Evolutionary conservation across 1,140 invertebrate genomes (phyloP).

Genomic region (Polypedilum vanderplanki): DNA sequence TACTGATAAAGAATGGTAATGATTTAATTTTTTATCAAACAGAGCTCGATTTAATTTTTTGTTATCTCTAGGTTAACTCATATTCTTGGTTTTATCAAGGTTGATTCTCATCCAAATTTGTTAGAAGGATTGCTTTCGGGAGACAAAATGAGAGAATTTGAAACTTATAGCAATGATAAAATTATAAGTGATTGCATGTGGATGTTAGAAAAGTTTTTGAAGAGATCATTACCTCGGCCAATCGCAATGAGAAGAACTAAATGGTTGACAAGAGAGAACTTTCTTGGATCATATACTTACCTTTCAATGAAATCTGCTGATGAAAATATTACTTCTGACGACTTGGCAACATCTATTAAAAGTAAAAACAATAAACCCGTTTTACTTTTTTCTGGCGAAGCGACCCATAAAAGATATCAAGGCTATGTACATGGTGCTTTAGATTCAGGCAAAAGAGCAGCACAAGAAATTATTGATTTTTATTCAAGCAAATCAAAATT

Average conservation of each 20-base stretch:
- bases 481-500: conserved; percentile 31
- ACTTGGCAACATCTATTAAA: conserved; percentile 48
- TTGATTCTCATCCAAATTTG: conserved; percentile 58
- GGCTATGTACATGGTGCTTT: conserved; percentile 76
- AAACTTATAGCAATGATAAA: conserved; percentile 46
- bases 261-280: conserved; percentile 62
- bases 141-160: conserved; percentile 50
- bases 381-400: conserved; percentile 66
- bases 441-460: conserved; percentile 69
- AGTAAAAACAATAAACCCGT: conserved; percentile 45
- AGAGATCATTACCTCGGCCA: not conserved
- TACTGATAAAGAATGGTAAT: conserved; percentile 15
- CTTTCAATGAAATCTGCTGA: conserved; percentile 52
- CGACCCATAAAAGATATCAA: conserved; percentile 58
- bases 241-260: conserved; percentile 47
- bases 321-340: conserved; percentile 44
- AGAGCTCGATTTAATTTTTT: not conserved
- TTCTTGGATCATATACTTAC: conserved; percentile 64
- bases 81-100: conserved; percentile 58
- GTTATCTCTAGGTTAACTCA: conserved; percentile 51
- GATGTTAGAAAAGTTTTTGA: not conserved
- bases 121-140: conserved; percentile 58
- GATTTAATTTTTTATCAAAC: no score
- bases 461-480: conserved; percentile 47
- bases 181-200: conserved; percentile 37